Percentiles rank a stretch among this genome's conserved stretches.
These are phyloP conservation scores for Lineus longissimus DNA, from an alignment of 1,140 invertebrate genomes.

Conservation along the genomic window DNA sequence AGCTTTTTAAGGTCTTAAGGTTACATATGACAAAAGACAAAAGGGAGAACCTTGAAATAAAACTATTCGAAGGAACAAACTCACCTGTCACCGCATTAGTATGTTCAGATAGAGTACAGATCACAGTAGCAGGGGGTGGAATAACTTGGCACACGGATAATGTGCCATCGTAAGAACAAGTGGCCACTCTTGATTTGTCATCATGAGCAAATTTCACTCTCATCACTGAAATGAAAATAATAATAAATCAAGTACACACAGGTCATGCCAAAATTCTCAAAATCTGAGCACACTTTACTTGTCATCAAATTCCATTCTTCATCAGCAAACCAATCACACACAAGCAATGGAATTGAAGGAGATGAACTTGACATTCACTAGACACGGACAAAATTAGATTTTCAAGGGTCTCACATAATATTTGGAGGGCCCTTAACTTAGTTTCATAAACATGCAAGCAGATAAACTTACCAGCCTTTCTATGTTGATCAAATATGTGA, in stretches of 20 bases:
- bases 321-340: no score
- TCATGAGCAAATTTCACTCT: constrained; percentile 85
- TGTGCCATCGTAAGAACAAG: constrained; percentile 74
- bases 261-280: neutral
- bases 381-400: no score
- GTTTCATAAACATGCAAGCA: constrained; percentile 5
- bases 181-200: constrained; percentile 74
- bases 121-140: constrained; percentile 64
- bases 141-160: constrained; percentile 78
- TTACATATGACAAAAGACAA: constrained; percentile 13
- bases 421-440: no score
- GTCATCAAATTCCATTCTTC: no score
- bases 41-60: neutral
- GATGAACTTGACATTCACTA: no score
- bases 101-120: constrained; percentile 72
- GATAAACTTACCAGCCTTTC: constrained; percentile 57
- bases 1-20: constrained; percentile 6
- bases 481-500: constrained; percentile 80
- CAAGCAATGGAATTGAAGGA: no score
- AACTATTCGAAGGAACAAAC: neutral
- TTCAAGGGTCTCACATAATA: no score
- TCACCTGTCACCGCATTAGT: constrained; percentile 70
- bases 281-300: no score
- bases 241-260: constrained; percentile 1
- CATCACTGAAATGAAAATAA: constrained; percentile 57